Percentiles rank a stretch among this genome's conserved stretches.
Conservation (phyloP, 2,797 vertebrate genomes). For the Pangasius larnaudii region DNA sequence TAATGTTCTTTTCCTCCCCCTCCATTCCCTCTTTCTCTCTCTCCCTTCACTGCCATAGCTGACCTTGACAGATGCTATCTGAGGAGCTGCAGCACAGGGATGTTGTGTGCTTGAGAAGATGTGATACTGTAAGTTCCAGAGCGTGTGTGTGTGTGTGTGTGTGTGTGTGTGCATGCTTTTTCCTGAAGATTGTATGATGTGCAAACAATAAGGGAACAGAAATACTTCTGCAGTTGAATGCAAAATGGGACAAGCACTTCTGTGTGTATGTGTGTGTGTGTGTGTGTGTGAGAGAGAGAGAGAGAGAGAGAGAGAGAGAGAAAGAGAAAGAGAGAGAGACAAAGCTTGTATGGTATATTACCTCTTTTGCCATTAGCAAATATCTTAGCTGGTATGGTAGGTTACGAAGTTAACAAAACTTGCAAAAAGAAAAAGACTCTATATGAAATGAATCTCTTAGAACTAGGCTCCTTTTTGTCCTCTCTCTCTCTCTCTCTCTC, state of each 20-base stretch:
- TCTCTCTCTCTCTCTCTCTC: not conserved
- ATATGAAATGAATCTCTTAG: too few relatives aligned
- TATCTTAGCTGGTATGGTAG: not conserved
- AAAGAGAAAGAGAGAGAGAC: not conserved
- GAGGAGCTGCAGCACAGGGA: not conserved
- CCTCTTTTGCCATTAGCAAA: not conserved
- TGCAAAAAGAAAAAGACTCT: not conserved
- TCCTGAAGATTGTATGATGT: not conserved
- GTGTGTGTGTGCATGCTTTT: not conserved
- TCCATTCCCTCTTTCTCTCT: not conserved
- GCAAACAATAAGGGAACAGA: not conserved
- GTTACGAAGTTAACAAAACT: not conserved
- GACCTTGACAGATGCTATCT: slow-evolving; percentile 8
- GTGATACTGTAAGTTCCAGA: not conserved
- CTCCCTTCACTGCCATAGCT: not conserved
- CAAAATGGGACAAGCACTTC: not conserved
- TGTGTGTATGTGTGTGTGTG: not conserved
- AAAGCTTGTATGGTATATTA: not conserved
- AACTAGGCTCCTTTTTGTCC: not conserved
- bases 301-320: not conserved
- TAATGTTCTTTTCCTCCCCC: slow-evolving; percentile 15
- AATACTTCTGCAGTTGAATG: not conserved
- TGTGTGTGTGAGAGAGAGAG: not conserved
- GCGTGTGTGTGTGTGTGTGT: slow-evolving; percentile 3
- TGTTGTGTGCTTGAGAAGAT: not conserved